Percentiles rank a stretch among this genome's conserved stretches.
Conservation (phyloP, 2,113 vertebrate genomes). For the Antennarius striatus region DNA sequence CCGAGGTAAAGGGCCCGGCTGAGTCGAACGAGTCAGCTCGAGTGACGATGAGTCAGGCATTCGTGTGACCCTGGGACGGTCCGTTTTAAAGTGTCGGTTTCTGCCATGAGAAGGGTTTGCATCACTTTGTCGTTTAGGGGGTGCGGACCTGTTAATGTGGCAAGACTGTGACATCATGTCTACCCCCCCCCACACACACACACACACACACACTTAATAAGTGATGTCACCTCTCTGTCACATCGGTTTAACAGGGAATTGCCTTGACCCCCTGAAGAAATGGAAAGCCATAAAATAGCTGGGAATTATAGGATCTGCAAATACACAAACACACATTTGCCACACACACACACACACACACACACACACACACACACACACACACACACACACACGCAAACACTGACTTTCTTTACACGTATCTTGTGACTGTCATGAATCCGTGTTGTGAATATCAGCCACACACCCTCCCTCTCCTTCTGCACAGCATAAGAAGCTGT, state of each 20-base stretch:
- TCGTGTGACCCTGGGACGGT: slow-evolving; percentile 49
- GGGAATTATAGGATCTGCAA: slow-evolving; percentile 43
- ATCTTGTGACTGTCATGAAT: slow-evolving; percentile 21
- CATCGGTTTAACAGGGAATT: slow-evolving; percentile 46
- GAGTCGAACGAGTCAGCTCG: slow-evolving; percentile 54
- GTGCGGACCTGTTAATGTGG: slow-evolving; percentile 47
- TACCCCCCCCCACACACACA: slow-evolving; percentile 6
- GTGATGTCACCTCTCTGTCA: slow-evolving; percentile 68
- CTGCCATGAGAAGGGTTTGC: slow-evolving; percentile 36
- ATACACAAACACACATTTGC: slow-evolving; percentile 15
- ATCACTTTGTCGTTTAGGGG: slow-evolving; percentile 5
- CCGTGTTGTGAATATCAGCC: slow-evolving; percentile 4
- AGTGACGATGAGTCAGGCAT: slow-evolving; percentile 61
- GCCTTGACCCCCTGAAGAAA: slow-evolving; percentile 62
- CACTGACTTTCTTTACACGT: slow-evolving; percentile 11
- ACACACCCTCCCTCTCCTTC: slow-evolving; percentile 23
- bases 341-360: background rate
- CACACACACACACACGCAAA: slow-evolving; percentile 15
- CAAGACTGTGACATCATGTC: slow-evolving; percentile 70
- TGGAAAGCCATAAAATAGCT: slow-evolving; percentile 56
- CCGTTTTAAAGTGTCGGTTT: slow-evolving; percentile 48
- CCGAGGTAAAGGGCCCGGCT: slow-evolving; percentile 28
- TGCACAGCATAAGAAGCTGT: slow-evolving; percentile 68
- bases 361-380: background rate
- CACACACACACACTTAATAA: too few relatives aligned